Percentiles rank a stretch among this genome's conserved stretches.
Evolutionary conservation across 2,888 invertebrate species (phyloP).

Genomic region (Orthonychiurus folsomi): DNA sequence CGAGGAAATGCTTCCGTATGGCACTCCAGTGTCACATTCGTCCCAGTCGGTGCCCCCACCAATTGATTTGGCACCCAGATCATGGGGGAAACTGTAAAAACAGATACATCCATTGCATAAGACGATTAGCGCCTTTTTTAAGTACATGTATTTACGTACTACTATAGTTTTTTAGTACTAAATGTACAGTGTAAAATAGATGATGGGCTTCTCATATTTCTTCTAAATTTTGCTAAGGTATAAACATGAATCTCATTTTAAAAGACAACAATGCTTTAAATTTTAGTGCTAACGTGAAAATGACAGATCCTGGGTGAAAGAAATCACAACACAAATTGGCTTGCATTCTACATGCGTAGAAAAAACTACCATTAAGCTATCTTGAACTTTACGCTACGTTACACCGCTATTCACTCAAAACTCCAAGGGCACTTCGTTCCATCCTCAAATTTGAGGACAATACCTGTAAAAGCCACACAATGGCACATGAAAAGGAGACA

Average conservation of each 20-base stretch:
- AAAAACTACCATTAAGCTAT: background rate
- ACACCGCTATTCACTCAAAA: background rate
- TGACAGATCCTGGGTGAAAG: too few species aligned
- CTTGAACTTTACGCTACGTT: background rate
- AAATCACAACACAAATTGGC: too few species aligned
- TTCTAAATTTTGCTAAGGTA: too few species aligned
- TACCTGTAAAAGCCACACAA: background rate
- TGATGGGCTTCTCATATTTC: too few species aligned
- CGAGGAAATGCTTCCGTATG: slow-evolving; percentile 86
- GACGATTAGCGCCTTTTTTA: background rate
- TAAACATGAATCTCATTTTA: too few species aligned
- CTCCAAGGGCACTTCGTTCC: background rate
- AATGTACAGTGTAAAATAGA: too few species aligned
- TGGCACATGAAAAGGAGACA: too few species aligned
- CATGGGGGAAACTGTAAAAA: slow-evolving; percentile 72
- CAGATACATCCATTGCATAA: background rate
- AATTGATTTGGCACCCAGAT: slow-evolving; percentile 82
- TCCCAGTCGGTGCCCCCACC: slow-evolving; percentile 80
- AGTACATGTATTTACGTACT: too few species aligned
- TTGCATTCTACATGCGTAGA: too few species aligned
- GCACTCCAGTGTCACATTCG: slow-evolving; percentile 85
- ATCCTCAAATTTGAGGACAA: background rate
- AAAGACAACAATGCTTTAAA: too few species aligned
- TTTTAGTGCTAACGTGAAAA: too few species aligned
- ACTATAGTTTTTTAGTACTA: too few species aligned